phyloP scores from a whole-genome alignment of 1,140 invertebrate species.

The Heliconius eleuchia region DNA sequence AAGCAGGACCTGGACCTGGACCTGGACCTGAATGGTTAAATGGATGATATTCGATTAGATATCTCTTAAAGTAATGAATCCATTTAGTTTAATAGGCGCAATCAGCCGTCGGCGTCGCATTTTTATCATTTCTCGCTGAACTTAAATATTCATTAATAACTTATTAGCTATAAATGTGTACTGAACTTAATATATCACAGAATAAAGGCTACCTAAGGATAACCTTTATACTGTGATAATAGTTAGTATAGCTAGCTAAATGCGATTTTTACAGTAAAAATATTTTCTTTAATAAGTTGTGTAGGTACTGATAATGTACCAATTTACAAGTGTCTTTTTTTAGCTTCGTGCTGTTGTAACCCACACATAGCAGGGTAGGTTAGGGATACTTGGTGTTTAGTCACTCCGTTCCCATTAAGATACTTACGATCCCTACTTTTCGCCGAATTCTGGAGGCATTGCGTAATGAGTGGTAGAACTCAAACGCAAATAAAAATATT shows the following conservation, averaged over 20 bases:
- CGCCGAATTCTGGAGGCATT: too few species aligned
- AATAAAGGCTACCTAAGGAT: not conserved
- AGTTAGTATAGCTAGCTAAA: too few species aligned
- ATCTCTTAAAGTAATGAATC: constrained; percentile 35
- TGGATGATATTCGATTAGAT: constrained; percentile 36
- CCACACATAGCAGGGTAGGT: too few species aligned
- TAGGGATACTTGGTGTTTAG: too few species aligned
- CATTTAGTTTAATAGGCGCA: constrained; percentile 29
- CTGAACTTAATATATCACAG: not conserved
- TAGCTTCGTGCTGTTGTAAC: too few species aligned
- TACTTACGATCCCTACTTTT: too few species aligned
- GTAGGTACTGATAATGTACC: not conserved
- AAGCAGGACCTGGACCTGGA: not conserved
- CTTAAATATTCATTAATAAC: not conserved
- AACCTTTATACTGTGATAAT: not conserved
- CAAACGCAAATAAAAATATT: too few species aligned
- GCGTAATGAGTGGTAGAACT: too few species aligned
- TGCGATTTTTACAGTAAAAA: too few species aligned
- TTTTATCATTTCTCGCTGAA: not conserved
- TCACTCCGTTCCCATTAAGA: too few species aligned
- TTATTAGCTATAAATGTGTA: not conserved
- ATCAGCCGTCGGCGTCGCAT: not conserved
- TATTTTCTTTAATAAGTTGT: not conserved
- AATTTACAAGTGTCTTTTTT: not conserved
- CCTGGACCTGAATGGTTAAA: not conserved